Percentiles rank a stretch among this genome's conserved stretches.
Conservation (phyloP, 2,888 invertebrate genomes). For the Gari tellinella region DNA sequence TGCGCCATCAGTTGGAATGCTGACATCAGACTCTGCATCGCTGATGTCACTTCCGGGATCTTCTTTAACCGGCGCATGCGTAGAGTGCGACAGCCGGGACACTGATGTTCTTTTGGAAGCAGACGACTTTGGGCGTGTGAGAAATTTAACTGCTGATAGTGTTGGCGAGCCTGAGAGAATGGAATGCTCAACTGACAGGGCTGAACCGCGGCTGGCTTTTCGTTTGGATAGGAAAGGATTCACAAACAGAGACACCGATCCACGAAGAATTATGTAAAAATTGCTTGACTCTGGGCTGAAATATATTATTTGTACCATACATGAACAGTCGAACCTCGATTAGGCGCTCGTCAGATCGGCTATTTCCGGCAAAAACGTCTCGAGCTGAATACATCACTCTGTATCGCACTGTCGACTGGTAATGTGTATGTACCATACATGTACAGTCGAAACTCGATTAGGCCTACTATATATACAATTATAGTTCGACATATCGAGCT, state of each 20-base stretch:
- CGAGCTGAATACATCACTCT: too few species aligned
- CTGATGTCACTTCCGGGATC: slow-evolving; percentile 18
- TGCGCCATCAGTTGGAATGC: slow-evolving; percentile 6
- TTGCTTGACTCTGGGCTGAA: slow-evolving; percentile 15
- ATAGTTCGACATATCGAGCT: too few species aligned
- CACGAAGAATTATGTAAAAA: slow-evolving; percentile 41
- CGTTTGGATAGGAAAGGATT: slow-evolving; percentile 42
- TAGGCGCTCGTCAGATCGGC: too few species aligned
- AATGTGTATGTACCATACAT: too few species aligned
- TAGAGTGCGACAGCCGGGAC: slow-evolving; percentile 23
- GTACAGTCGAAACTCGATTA: too few species aligned
- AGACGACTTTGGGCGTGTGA: slow-evolving; percentile 28
- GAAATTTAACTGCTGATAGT: neutral
- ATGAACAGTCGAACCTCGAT: too few species aligned
- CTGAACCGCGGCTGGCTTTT: slow-evolving; percentile 21
- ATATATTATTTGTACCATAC: too few species aligned
- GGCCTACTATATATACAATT: too few species aligned
- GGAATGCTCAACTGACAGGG: slow-evolving; percentile 6
- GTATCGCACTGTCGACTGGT: too few species aligned
- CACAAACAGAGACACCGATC: slow-evolving; percentile 43
- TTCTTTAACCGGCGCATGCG: slow-evolving; percentile 24
- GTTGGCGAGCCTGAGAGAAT: neutral
- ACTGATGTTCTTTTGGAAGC: slow-evolving; percentile 30
- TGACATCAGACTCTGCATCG: slow-evolving; percentile 22
- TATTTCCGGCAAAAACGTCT: too few species aligned